A percentile compares a stretch with the other conserved stretches of the same genome.
Conservation (phyloP, 2,113 vertebrate genomes). For the Pomatorhinus ruficollis region DNA sequence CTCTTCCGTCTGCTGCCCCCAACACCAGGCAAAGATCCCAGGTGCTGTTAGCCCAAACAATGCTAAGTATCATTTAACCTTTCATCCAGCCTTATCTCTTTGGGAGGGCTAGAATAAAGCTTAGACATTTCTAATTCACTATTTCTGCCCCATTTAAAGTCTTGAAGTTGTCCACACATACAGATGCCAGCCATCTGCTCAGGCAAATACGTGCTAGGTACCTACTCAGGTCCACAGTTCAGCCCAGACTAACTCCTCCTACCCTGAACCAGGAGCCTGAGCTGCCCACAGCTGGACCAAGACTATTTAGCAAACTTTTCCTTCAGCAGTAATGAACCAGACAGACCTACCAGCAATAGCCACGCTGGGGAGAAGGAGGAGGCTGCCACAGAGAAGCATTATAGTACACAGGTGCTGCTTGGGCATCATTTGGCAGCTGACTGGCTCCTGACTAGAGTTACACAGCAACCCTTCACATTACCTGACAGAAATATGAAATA, state of each 20-base stretch:
- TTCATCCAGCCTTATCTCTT: background rate
- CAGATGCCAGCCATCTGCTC: background rate
- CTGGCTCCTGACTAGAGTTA: background rate
- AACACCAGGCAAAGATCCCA: background rate
- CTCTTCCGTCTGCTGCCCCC: background rate
- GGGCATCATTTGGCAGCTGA: background rate
- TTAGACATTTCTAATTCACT: background rate
- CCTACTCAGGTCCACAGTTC: background rate
- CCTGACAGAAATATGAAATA: background rate
- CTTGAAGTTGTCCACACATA: background rate
- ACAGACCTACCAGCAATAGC: background rate
- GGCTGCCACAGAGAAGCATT: background rate
- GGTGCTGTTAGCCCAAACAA: background rate
- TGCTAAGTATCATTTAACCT: background rate
- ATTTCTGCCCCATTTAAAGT: background rate
- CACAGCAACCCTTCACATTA: background rate
- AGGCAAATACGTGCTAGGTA: background rate
- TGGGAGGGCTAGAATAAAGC: background rate
- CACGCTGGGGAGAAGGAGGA: background rate
- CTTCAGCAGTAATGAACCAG: background rate
- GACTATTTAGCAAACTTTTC: background rate
- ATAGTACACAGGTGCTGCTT: accelerated
- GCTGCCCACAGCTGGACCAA: background rate
- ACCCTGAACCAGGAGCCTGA: background rate
- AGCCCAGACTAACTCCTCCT: background rate